Percentiles rank a stretch among this genome's conserved stretches.
phyloP scores from a whole-genome alignment of 2,797 vertebrate species.

The Galagoides demidoff region DNA sequence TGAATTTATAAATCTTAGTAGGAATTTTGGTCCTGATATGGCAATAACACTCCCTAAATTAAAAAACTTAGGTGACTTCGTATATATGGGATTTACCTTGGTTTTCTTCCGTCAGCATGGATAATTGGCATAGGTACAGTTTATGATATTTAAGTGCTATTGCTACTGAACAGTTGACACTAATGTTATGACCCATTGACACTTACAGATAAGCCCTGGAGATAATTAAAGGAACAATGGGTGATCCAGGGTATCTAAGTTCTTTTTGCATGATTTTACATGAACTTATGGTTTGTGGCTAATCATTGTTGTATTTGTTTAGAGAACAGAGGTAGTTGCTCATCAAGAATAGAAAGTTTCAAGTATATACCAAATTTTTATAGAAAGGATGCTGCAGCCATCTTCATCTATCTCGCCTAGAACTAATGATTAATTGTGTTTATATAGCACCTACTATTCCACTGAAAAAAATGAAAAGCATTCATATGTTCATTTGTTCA shows the following conservation, averaged over 20 bases:
- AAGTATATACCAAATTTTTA: background rate
- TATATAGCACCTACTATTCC: background rate
- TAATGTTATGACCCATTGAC: background rate
- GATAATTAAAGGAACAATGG: conserved; percentile 21
- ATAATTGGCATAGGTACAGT: background rate
- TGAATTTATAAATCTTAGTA: conserved; percentile 1
- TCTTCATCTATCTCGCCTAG: background rate
- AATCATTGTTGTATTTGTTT: background rate
- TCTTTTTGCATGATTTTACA: background rate
- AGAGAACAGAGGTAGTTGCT: background rate
- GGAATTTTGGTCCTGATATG: background rate
- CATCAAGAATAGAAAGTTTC: background rate
- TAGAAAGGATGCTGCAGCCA: background rate
- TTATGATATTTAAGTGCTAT: background rate
- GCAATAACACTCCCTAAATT: conserved; percentile 18
- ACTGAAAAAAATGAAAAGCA: conserved; percentile 48
- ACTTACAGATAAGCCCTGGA: background rate
- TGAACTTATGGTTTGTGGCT: conserved; percentile 22
- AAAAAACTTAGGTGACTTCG: conserved; percentile 35
- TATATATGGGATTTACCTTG: background rate
- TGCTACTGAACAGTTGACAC: background rate
- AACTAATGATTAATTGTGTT: conserved; percentile 14
- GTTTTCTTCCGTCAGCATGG: background rate
- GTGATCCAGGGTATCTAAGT: background rate
- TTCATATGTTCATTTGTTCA: background rate